A percentile compares a stretch with the other conserved stretches of the same genome.
phyloP scores from a whole-genome alignment of 2,888 invertebrate species.

The Habrosyne pyritoides region DNA sequence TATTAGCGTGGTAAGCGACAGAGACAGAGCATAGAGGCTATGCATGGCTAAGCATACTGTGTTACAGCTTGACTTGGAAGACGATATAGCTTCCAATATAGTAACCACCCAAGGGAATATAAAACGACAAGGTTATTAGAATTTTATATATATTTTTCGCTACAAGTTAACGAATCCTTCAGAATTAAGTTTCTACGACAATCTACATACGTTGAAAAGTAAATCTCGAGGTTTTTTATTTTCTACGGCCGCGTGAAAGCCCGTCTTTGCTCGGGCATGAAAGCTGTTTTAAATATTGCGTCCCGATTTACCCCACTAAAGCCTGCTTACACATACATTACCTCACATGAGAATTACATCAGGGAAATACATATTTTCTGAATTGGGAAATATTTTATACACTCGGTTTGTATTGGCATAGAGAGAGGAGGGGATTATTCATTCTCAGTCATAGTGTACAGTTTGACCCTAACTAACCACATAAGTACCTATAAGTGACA shows the following conservation, averaged over 20 bases:
- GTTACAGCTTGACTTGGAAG: too few relatives aligned
- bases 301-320: slow-evolving; percentile 68
- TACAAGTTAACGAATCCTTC: slow-evolving; percentile 34
- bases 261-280: slow-evolving; percentile 64
- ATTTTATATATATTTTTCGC: slow-evolving; percentile 21
- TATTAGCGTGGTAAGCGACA: too few relatives aligned
- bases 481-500: too few relatives aligned
- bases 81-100: too few relatives aligned
- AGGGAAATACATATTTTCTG: slow-evolving; percentile 51
- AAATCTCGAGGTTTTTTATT: slow-evolving; percentile 67
- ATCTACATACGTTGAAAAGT: slow-evolving; percentile 56
- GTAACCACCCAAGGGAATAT: too few relatives aligned
- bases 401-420: slow-evolving; percentile 17
- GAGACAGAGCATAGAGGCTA: too few relatives aligned
- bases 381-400: slow-evolving; percentile 42
- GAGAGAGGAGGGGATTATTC: slow-evolving; percentile 6
- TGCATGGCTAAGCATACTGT: too few relatives aligned
- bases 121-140: background rate
- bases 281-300: slow-evolving; percentile 78
- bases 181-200: slow-evolving; percentile 44
- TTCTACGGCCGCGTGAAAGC: slow-evolving; percentile 62
- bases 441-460: background rate
- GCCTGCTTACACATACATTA: slow-evolving; percentile 63
- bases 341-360: slow-evolving; percentile 59
- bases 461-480: too few relatives aligned